phyloP scores from a whole-genome alignment of 2,888 invertebrate species.

The Steinernema scapterisci region DNA sequence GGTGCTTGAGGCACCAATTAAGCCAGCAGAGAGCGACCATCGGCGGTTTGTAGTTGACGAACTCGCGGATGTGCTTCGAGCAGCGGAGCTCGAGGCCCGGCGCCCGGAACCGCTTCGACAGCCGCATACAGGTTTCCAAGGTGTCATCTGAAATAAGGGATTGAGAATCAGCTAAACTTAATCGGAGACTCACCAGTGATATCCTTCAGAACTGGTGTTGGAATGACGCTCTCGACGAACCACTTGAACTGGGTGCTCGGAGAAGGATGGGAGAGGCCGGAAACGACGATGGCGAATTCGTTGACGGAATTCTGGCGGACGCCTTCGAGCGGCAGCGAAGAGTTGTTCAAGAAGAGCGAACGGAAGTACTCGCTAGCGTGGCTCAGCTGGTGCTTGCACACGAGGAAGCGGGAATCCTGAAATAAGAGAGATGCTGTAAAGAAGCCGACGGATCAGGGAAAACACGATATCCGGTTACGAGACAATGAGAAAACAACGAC shows the following conservation, averaged over 20 bases:
- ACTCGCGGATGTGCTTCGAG: slow-evolving; percentile 58
- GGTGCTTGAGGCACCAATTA: slow-evolving; percentile 64
- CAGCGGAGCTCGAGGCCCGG: slow-evolving; percentile 60
- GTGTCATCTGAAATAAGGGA: slow-evolving; percentile 53
- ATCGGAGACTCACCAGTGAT: slow-evolving; percentile 53
- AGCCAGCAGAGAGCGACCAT: slow-evolving; percentile 66
- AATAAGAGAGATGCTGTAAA: slow-evolving; percentile 29
- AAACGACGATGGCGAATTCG: slow-evolving; percentile 50
- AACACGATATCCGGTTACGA: slow-evolving; percentile 21
- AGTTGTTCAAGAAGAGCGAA: slow-evolving; percentile 54
- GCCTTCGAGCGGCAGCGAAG: slow-evolving; percentile 48
- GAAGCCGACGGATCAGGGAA: slow-evolving; percentile 14
- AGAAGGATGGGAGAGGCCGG: slow-evolving; percentile 48
- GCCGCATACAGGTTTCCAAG: slow-evolving; percentile 65
- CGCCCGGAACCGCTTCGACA: slow-evolving; percentile 61
- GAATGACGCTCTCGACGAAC: slow-evolving; percentile 64
- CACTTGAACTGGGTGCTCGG: slow-evolving; percentile 56
- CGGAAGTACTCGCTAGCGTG: slow-evolving; percentile 65
- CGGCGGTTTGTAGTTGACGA: slow-evolving; percentile 54
- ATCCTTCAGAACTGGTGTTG: slow-evolving; percentile 62
- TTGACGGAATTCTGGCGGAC: slow-evolving; percentile 45
- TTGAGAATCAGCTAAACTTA: not conserved
- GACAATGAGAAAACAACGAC: not conserved
- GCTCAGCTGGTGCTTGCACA: slow-evolving; percentile 65
- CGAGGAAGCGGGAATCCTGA: slow-evolving; percentile 62